Evolutionary conservation across 2,113 vertebrate genomes (phyloP), one percentile per base, ranked within the genome.

Genomic region (Oplegnathus fasciatus): DNA sequence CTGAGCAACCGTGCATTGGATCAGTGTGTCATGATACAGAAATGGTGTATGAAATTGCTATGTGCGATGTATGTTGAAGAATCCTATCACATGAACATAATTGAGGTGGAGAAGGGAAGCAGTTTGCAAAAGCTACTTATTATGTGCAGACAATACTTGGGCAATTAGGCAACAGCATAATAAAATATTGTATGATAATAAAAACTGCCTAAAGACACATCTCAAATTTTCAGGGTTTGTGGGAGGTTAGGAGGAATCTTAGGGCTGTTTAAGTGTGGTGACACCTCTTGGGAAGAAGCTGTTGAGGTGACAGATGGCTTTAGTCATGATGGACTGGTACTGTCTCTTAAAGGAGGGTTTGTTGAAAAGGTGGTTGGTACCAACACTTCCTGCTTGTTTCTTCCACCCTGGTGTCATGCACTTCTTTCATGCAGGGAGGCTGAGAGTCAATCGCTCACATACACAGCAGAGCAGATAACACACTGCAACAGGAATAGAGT

Each of bases 251-350:
- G 6, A 11, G n/a, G n/a, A 60, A 13, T 75, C 26, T 34, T 71
- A 22, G 37, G n/a, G 69, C 28, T 54, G 60, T 66, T 67, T 34
- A 30, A 71, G 54, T 40, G 54, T 42, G 50, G 55, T n/a, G 75
- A 85, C 68, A 70, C 75, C 73, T 78, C 89, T 46, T 24, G 52
- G 58, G 74, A 71, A 71, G 62, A 80, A 81, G 65, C 37, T 74
- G 66, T 64, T 66, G 62, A 42, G 46, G 42, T 80, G 82, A 87
- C 62, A n/a, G 60, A 78, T 84, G 55, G 61, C 34, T 84, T 50
- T 11, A 69, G 73, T 79, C 60, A 58, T 85, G 77, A 82, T 78
- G 75, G 69, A 83, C 50, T 50, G 42, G 24, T 64, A 17, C 58
- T 64, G 69, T 71, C 54, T 77, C 28, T 80, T 69, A 77, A 54